A percentile compares a stretch with the other conserved stretches of the same genome.
Conservation (phyloP, 1,140 invertebrate genomes). For the Drosophila tsacasi region DNA sequence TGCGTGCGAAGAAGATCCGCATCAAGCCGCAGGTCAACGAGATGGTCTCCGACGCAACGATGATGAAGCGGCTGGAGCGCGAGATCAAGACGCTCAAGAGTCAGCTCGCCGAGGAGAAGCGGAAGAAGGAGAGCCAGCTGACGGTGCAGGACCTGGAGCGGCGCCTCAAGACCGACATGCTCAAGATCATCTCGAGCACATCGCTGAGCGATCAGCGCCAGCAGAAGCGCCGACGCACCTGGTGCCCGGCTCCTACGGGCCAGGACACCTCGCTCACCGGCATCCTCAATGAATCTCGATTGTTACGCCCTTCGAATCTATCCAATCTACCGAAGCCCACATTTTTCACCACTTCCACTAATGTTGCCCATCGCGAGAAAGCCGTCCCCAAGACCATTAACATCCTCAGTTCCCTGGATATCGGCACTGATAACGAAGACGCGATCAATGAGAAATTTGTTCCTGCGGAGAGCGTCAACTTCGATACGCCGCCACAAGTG, state of each 20-base stretch:
- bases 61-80: constrained; percentile 88
- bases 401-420: constrained; percentile 31
- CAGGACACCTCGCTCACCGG: constrained; percentile 88
- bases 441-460: constrained; percentile 34
- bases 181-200: constrained; percentile 70
- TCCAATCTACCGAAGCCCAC: constrained; percentile 63
- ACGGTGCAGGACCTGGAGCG: constrained; percentile 67
- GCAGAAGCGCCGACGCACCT: constrained; percentile 72
- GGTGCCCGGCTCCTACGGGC: constrained; percentile 51
- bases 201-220: constrained; percentile 55
- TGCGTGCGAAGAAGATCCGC: constrained; percentile 89
- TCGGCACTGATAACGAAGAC: background rate
- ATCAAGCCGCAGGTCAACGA: constrained; percentile 92
- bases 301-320: constrained; percentile 9
- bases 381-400: constrained; percentile 55
- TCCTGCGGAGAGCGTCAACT: constrained; percentile 34
- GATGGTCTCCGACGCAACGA: constrained; percentile 88
- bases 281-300: constrained; percentile 70
- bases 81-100: constrained; percentile 85
- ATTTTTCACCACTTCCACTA: constrained; percentile 51
- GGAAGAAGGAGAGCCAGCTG: constrained; percentile 73
- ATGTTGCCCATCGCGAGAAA: background rate
- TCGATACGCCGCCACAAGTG: constrained; percentile 20
- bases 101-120: constrained; percentile 85
- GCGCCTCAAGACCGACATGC: constrained; percentile 59